Evolutionary conservation across 1,140 invertebrate species (phyloP).

Genomic region (Bombus vancouverensis): DNA sequence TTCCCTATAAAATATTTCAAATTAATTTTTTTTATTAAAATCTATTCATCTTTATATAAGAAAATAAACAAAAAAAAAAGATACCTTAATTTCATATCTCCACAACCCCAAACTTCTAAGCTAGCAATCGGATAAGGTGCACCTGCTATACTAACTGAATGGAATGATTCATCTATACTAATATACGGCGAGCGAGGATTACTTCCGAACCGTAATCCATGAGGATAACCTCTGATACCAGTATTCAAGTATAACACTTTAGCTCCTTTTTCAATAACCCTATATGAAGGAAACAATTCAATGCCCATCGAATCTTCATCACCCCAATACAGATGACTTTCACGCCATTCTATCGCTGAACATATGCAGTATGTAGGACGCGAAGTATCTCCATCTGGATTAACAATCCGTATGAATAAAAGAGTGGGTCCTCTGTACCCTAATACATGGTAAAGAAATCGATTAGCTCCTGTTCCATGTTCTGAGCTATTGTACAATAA

Average conservation of each 20-base stretch:
- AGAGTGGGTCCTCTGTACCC: slow-evolving; percentile 93
- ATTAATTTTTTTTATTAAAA: background rate
- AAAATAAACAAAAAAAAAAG: background rate
- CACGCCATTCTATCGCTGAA: slow-evolving; percentile 91
- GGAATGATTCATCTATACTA: slow-evolving; percentile 83
- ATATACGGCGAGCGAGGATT: slow-evolving; percentile 90
- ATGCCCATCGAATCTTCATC: slow-evolving; percentile 89
- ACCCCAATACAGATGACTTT: slow-evolving; percentile 93
- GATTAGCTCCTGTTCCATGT: slow-evolving; percentile 92
- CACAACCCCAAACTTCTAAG: slow-evolving; percentile 93
- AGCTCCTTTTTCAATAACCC: slow-evolving; percentile 86
- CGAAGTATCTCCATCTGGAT: slow-evolving; percentile 80
- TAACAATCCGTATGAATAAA: slow-evolving; percentile 86
- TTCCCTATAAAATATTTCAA: slow-evolving; percentile 83
- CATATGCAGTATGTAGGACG: slow-evolving; percentile 90
- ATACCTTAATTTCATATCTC: slow-evolving; percentile 85
- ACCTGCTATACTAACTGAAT: slow-evolving; percentile 77
- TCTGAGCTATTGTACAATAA: slow-evolving; percentile 92
- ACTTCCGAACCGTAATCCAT: slow-evolving; percentile 90
- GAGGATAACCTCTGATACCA: slow-evolving; percentile 91
- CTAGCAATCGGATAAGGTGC: slow-evolving; percentile 84
- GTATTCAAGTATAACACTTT: slow-evolving; percentile 94
- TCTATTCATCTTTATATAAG: background rate
- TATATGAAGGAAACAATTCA: slow-evolving; percentile 90
- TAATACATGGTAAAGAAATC: slow-evolving; percentile 93